These are phyloP conservation scores for Myodes glareolus DNA, from an alignment of 2,113 vertebrate species.

Conservation along the genomic window DNA sequence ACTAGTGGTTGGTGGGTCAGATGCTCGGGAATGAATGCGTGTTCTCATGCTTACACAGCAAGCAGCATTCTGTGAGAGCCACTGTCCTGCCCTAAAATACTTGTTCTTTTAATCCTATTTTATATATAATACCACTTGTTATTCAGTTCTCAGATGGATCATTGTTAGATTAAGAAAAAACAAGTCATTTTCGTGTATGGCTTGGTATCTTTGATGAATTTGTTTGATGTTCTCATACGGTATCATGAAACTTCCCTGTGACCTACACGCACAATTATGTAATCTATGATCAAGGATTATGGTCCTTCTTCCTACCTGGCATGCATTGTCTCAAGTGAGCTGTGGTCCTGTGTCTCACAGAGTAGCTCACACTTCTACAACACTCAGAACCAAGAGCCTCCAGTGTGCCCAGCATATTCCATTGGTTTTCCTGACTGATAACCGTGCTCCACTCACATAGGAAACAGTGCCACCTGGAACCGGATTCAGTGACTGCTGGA, in stretches of 20 bases:
- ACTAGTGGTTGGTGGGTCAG: not conserved
- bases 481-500: not conserved
- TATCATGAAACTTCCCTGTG: not conserved
- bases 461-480: not conserved
- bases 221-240: not conserved
- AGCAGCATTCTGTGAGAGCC: not conserved
- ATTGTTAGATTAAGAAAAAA: not conserved
- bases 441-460: not conserved
- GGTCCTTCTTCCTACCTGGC: not conserved
- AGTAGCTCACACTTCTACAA: not conserved
- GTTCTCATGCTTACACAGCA: not conserved
- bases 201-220: not conserved
- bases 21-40: not conserved
- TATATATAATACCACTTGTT: not conserved
- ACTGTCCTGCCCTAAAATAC: not conserved
- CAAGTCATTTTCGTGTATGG: not conserved
- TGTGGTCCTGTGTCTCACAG: not conserved
- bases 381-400: not conserved
- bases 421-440: not conserved
- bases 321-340: not conserved
- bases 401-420: not conserved
- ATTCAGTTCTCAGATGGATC: not conserved
- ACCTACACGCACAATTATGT: not conserved
- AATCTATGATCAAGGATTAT: not conserved
- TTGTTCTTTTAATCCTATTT: not conserved